Base-by-base conservation (phyloP, 2,888 invertebrate species). In the Tenodera sinensis region DNA sequence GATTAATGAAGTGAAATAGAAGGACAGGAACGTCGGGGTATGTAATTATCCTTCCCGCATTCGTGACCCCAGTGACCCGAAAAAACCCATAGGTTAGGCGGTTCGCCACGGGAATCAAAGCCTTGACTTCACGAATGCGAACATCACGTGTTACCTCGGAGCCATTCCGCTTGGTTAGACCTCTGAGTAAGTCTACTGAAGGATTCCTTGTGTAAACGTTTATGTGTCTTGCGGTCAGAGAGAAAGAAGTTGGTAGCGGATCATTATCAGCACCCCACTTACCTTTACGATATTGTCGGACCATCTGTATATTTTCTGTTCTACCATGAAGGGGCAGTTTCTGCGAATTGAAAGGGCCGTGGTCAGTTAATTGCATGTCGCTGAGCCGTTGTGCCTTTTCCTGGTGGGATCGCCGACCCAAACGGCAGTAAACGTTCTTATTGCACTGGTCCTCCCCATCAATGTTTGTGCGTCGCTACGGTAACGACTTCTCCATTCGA, bases 291-390 rank as follows among this genome's bases (percentile, higher is more conserved):
- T 28, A 27, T 20, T 20, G 81, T 25, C 28, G 81, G 82, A 28
- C 71, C 81, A 87, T 71, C 30, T 83, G 81, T 87, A 71, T 71
- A 42, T 71, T 71, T 71, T 71, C 54, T 71, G 54, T 71, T 71
- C 54, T 71, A 71, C 54, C 27, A 30, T 9, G 47, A 47, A 28
- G 7, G 42, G 25, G 86, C 28, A 86, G 28, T n/a, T 47, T 86
- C 28, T 28, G 28, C 54, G 86, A 28, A 81, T 86, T 81, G 71
- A 71, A 86, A 54, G 28, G 87, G 34, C 7, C 34, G 87, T 82
- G 87, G 87, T 87, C 54, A 42, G 87, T 42, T 87, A 87, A 87
- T 87, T 87, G 83, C 42, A 87, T 83, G 87, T 87, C 87, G 87
- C 83, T 34, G 82, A 34, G 87, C 83, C 87, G 83, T 87, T 87